These are phyloP conservation scores for Alethe diademata DNA, from an alignment of 2,113 vertebrate species.

Conservation along the genomic window DNA sequence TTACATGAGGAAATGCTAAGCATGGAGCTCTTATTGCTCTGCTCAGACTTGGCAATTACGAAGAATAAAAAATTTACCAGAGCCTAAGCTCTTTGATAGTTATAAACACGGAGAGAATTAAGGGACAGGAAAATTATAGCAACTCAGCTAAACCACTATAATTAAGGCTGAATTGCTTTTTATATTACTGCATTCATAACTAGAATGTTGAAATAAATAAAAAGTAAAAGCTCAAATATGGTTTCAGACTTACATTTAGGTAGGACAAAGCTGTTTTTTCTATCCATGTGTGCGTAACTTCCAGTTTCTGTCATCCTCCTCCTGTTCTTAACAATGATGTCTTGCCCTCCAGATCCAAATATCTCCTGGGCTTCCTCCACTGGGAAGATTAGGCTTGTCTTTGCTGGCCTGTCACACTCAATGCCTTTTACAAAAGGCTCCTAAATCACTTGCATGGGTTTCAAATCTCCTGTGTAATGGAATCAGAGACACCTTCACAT, in stretches of 20 bases:
- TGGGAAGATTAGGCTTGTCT: neutral
- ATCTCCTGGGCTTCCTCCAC: neutral
- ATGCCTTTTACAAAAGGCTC: neutral
- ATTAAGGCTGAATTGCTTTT: slow-evolving; percentile 65
- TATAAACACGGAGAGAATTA: slow-evolving; percentile 64
- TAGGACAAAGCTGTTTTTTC: neutral
- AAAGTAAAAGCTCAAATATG: slow-evolving; percentile 44
- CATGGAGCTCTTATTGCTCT: slow-evolving; percentile 45
- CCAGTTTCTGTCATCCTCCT: neutral
- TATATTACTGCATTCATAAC: slow-evolving; percentile 53
- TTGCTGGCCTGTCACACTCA: neutral
- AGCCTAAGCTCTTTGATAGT: slow-evolving; percentile 45
- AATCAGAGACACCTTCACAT: neutral
- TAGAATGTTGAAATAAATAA: slow-evolving; percentile 61
- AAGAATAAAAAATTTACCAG: slow-evolving; percentile 67
- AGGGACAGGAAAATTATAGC: slow-evolving; percentile 65
- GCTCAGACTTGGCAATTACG: slow-evolving; percentile 48
- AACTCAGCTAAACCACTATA: slow-evolving; percentile 59
- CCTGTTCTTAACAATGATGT: rapidly evolving
- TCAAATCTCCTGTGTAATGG: neutral
- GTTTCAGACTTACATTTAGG: neutral
- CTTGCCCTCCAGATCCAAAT: neutral
- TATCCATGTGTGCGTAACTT: neutral
- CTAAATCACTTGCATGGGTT: neutral
- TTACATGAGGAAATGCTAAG: slow-evolving; percentile 29